Percentiles rank a stretch among this genome's conserved stretches.
These are phyloP conservation scores for Sinosuthora webbiana DNA, from an alignment of 2,113 vertebrate species.

Conservation along the genomic window DNA sequence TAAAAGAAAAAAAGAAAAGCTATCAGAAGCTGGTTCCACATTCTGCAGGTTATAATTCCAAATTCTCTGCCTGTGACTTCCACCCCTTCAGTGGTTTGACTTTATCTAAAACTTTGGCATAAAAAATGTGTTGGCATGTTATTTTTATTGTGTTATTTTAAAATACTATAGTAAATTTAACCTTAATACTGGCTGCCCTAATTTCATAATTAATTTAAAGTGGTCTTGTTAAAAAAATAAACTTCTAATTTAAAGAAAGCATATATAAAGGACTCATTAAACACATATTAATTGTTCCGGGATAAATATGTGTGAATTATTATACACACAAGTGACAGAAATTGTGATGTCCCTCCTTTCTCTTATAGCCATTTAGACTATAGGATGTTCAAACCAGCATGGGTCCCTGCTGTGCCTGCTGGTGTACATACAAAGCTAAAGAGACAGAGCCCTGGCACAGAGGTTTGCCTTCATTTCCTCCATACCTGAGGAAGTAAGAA, in stretches of 20 bases:
- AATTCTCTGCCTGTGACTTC: not conserved
- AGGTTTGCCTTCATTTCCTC: slow-evolving; percentile 9
- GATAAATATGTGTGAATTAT: not conserved
- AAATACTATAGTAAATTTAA: not conserved
- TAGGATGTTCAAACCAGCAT: not conserved
- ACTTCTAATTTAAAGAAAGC: not conserved
- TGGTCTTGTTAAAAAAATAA: slow-evolving; percentile 4
- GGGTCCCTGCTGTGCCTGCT: slow-evolving; percentile 17
- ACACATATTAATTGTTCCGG: not conserved
- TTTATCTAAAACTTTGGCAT: not conserved
- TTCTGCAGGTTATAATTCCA: not conserved
- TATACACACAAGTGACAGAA: not conserved
- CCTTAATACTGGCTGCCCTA: not conserved
- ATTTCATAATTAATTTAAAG: not conserved
- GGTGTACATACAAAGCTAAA: not conserved
- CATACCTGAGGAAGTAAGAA: slow-evolving; percentile 4
- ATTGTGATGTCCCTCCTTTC: not conserved
- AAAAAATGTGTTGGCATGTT: not conserved
- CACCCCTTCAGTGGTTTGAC: not conserved
- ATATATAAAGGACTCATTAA: not conserved
- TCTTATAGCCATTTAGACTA: not conserved
- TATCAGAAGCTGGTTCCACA: not conserved
- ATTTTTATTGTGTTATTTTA: slow-evolving; percentile 37
- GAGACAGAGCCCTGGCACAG: slow-evolving; percentile 29
- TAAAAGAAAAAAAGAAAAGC: not conserved